Percentiles rank a stretch among this genome's conserved stretches.
These are phyloP conservation scores for Cheilinus undulatus DNA, from an alignment of 2,113 vertebrate genomes.

Conservation along the genomic window DNA sequence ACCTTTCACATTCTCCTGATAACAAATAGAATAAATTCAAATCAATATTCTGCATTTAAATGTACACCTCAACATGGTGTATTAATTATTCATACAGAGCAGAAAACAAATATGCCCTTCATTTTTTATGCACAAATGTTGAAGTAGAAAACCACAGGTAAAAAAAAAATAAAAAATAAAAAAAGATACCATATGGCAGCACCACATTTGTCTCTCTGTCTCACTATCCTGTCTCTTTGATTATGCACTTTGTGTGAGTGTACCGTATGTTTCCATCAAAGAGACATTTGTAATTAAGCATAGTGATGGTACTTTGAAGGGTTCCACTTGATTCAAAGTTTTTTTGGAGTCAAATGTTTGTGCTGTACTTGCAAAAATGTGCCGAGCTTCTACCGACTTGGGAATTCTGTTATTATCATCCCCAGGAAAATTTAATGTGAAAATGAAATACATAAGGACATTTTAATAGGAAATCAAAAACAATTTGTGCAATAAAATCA, in stretches of 20 bases:
- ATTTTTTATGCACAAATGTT: constrained; percentile 38
- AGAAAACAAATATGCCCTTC: constrained; percentile 41
- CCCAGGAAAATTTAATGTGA: neutral
- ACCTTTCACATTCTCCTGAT: neutral
- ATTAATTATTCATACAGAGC: constrained; percentile 53
- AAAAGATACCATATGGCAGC: constrained; percentile 23
- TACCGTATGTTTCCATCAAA: constrained; percentile 20
- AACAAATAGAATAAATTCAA: constrained; percentile 40
- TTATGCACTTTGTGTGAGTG: constrained; percentile 27
- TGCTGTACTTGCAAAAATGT: constrained; percentile 56
- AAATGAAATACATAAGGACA: neutral
- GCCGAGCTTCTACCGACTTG: constrained; percentile 28
- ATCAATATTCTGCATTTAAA: constrained; percentile 47
- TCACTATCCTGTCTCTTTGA: neutral
- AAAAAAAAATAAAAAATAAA: no score
- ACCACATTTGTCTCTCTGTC: neutral
- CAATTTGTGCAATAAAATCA: no score
- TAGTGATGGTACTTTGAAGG: constrained; percentile 31
- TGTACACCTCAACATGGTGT: constrained; percentile 31
- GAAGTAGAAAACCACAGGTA: neutral
- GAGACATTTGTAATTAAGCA: constrained; percentile 46
- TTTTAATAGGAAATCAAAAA: no score
- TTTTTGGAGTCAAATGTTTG: constrained; percentile 42
- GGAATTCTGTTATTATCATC: constrained; percentile 27
- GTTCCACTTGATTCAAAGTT: constrained; percentile 1